Conservation (phyloP, 2,888 invertebrate species). For the Athalia cordata region DNA sequence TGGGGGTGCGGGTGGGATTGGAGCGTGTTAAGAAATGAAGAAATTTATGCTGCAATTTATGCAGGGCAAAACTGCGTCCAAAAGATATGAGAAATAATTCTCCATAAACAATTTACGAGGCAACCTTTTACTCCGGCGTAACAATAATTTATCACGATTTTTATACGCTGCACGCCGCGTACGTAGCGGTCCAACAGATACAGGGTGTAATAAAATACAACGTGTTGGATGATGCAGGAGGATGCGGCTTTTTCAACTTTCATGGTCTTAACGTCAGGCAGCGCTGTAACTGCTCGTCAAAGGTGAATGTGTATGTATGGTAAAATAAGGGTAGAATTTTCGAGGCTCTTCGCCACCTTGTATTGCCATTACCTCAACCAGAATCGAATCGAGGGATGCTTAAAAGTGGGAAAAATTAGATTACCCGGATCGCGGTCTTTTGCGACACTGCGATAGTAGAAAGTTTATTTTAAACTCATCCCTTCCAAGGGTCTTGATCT, state of each 20-base stretch:
- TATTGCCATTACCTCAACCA: background rate
- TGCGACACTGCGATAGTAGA: too few relatives aligned
- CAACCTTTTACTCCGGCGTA: constrained; percentile 22
- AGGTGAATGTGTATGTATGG: background rate
- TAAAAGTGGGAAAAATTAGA: background rate
- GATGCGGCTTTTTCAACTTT: background rate
- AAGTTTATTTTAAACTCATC: background rate
- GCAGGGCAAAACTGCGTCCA: constrained; percentile 28
- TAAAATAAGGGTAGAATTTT: too few relatives aligned
- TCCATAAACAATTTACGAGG: constrained; percentile 39
- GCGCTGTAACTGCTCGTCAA: background rate
- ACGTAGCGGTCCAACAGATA: constrained; percentile 4
- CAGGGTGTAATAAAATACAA: constrained; percentile 27
- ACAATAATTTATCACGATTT: constrained; percentile 34
- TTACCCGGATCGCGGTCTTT: background rate
- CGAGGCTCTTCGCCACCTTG: background rate
- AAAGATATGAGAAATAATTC: constrained; percentile 40
- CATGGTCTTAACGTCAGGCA: constrained; percentile 1
- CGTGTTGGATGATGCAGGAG: background rate
- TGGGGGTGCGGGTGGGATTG: background rate
- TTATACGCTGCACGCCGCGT: background rate
- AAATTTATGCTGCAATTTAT: constrained; percentile 41
- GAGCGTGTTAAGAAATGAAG: constrained; percentile 36
- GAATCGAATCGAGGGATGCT: constrained; percentile 10
- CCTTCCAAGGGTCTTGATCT: background rate